Conservation (phyloP, 2,113 vertebrate genomes). For the Pteruthius melanotis region DNA sequence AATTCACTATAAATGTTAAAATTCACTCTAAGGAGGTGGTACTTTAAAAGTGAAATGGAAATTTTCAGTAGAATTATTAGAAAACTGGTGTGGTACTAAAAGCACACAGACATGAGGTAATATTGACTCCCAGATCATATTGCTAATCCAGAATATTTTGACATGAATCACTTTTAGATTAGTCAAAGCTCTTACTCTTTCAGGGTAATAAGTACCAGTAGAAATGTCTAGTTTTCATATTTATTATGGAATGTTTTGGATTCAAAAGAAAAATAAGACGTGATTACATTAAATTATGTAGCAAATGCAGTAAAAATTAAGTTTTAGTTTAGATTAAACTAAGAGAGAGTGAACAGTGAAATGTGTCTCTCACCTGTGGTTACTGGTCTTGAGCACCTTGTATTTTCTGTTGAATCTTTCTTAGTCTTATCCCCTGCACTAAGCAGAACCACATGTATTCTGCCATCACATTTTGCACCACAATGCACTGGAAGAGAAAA, state of each 20-base stretch:
- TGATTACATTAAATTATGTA: not conserved
- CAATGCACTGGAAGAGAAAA: not conserved
- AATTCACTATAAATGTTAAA: not conserved
- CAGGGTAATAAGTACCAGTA: not conserved
- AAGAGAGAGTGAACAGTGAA: not conserved
- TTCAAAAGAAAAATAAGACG: not conserved
- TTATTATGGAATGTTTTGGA: accelerated
- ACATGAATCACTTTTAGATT: not conserved
- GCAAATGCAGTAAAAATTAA: not conserved
- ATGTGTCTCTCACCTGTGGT: not conserved
- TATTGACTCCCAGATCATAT: not conserved
- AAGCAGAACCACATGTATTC: not conserved
- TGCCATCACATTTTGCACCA: not conserved
- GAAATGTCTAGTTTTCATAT: not conserved
- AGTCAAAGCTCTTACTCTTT: not conserved
- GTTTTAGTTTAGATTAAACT: not conserved
- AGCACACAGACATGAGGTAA: not conserved
- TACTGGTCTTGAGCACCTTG: not conserved
- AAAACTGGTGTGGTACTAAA: not conserved
- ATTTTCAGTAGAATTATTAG: not conserved
- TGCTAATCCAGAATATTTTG: not conserved
- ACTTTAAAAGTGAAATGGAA: not conserved
- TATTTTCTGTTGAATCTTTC: not conserved
- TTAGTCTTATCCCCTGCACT: not conserved
- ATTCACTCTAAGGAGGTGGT: not conserved